Evolutionary conservation across 2,797 vertebrate species (phyloP), one percentile per base, ranked within the genome.

Genomic region (Cetoscarus ocellatus): DNA sequence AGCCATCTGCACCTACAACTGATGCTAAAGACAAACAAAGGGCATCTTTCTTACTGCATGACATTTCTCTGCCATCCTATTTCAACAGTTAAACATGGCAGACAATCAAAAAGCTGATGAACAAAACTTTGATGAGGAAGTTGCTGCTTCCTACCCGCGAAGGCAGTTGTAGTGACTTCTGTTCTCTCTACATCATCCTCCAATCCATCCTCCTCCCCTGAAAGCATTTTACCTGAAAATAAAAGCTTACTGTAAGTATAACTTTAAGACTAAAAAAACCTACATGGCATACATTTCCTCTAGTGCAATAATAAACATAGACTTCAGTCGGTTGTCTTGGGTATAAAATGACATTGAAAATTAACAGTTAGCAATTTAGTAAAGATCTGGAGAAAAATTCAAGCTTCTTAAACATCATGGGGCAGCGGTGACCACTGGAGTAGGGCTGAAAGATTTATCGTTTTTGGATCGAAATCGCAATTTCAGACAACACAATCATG

Each of bases 101-200:
- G 0, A 2, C n/a, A 50, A 66, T 27, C 2, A 2, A 27, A 27
- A 27, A 27, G 27, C 4, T 27, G 27, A 27, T 27, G 27, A 27
- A 2, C 27, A 27, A 27, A 27, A 2, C 4, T 27, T 39, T 39
- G 5, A 38, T 38, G 5, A 38, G n/a, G 36, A 38, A 38, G 50
- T 55, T 18, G 39, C 10, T 39, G 38, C 0, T 3, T 61, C 82
- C 85, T 62, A 98, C 97, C 96, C 94, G 96, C 73, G 85, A 99
- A 97, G 0, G 94, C 91, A 2, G 96, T 87, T 36, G 95, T 70
- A 3, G 95, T 92, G 77, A 95, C 95, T 58, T 99, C 97, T 3
- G 96, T 93, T 74, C 93, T 95, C 88, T 99, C 98, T 0, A 96
- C 42, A 43, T 99, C 98, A 61, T 99, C 98, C 73, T 99, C 98